These are phyloP conservation scores for Calephelis virginiensis DNA, from an alignment of 1,140 invertebrate genomes.

Conservation along the genomic window DNA sequence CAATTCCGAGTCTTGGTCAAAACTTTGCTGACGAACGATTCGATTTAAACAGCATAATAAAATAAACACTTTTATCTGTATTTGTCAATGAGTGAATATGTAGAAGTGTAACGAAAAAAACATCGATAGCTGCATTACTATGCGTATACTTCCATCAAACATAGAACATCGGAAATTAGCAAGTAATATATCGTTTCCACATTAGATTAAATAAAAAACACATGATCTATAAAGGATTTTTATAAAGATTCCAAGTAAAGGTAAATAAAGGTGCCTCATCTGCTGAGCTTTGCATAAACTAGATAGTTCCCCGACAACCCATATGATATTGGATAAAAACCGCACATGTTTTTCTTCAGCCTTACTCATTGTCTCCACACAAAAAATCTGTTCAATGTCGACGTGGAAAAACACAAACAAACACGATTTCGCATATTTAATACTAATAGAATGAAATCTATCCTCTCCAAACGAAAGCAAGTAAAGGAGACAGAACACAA, in stretches of 20 bases:
- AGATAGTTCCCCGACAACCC: too few species aligned
- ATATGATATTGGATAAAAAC: too few species aligned
- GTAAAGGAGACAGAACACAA: too few species aligned
- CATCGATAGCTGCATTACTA: constrained; percentile 25
- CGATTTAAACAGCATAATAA: neutral
- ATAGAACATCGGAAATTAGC: constrained; percentile 33
- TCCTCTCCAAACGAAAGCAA: too few species aligned
- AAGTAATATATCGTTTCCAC: constrained; percentile 36
- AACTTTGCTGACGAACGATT: neutral
- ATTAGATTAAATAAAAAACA: constrained; percentile 6
- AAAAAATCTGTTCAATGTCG: too few species aligned
- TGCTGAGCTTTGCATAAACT: too few species aligned
- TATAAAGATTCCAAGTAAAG: neutral
- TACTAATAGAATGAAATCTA: too few species aligned
- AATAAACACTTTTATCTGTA: constrained; percentile 5
- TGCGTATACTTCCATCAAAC: constrained; percentile 22
- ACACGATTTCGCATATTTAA: too few species aligned
- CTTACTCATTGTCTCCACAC: too few species aligned
- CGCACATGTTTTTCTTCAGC: too few species aligned
- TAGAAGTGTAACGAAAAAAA: constrained; percentile 13
- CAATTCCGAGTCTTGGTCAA: neutral
- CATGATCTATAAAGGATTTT: neutral
- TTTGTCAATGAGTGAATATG: constrained; percentile 1
- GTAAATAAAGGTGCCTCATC: neutral
- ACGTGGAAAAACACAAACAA: too few species aligned